Base-by-base conservation (phyloP, 1,140 invertebrate genomes). In the Luehdorfia chinensis region DNA sequence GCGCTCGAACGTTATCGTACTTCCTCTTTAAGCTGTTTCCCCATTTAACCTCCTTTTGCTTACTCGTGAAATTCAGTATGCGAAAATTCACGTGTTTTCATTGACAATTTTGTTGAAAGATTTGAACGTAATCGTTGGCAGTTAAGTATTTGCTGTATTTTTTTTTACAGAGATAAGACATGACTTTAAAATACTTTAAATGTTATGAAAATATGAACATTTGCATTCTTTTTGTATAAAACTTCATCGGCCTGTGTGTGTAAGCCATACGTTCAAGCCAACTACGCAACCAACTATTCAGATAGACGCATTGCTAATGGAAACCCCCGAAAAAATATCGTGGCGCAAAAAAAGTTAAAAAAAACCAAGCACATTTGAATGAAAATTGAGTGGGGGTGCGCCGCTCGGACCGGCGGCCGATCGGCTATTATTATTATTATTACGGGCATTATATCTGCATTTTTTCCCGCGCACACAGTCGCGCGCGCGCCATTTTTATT, bases 341-440 rank as follows among this genome's bases (percentile, higher is more conserved):
- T 50, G 59, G 57, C 62, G 71, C 70, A 80, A 81, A 77, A 72
- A 72, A 70, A 66, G 67, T 72, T 70, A 70, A 75, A 84, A 80
- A 85, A 76, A 70, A 56, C 44, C 65, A 66, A 73, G 70, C 66
- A 74, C 77, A 81, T 85, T 85, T 84, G 81, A 85, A 84, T 83
- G 73, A 84, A 84, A 83, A 86, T 80, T 75, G 77, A 70, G 78
- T 77, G 73, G 81, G 28, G 75, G 66, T 51, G 60, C 73, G 72
- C 55, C 68, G 68, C 43, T 44, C 59, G 63, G 65, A 58, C 61
- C 74, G 67, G 54, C 63, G 58, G 55, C 67, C 78, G 77, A 83
- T 83, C 75, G 68, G 59, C 76, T 78, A 83, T 84, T 84, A 85
- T 85, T 86, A 84, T 85, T 85, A 84, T 85, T 86, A 84, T 86